These are phyloP conservation scores for Gobio occitaniae DNA, from an alignment of 2,797 vertebrate species.

Conservation along the genomic window DNA sequence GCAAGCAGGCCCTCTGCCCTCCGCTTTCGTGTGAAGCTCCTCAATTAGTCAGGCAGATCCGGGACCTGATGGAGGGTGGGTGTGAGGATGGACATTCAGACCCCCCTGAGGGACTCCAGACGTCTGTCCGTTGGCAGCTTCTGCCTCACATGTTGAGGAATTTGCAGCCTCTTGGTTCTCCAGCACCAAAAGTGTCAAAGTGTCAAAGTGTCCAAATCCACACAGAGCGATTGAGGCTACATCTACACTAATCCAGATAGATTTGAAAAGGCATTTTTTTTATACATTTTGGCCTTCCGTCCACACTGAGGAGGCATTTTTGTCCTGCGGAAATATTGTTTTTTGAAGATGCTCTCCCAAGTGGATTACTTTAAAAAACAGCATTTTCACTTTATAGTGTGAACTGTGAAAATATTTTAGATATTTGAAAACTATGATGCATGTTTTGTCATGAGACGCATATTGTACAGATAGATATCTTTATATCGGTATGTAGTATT, in stretches of 20 bases:
- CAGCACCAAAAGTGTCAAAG: constrained; percentile 28
- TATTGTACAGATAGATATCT: not conserved
- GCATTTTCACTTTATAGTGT: not conserved
- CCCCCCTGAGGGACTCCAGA: constrained; percentile 32
- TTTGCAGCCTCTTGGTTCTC: constrained; percentile 15
- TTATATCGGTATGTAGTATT: not conserved
- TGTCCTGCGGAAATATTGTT: not conserved
- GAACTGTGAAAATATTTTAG: not conserved
- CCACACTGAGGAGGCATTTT: too few relatives aligned
- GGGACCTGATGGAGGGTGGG: constrained; percentile 1
- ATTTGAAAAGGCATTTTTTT: not conserved
- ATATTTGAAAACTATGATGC: not conserved
- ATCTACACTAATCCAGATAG: too few relatives aligned
- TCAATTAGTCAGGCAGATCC: constrained; percentile 19
- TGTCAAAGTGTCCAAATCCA: constrained; percentile 4
- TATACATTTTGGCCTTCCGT: not conserved
- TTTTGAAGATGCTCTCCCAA: not conserved
- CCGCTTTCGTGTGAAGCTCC: not conserved
- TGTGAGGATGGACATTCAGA: constrained; percentile 9
- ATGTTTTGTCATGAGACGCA: not conserved
- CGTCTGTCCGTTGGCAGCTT: constrained; percentile 38
- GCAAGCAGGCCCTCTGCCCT: constrained; percentile 1
- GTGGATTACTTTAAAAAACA: too few relatives aligned
- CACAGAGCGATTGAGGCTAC: not conserved
- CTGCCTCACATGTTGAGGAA: constrained; percentile 33